Evolutionary conservation across 2,888 invertebrate species (phyloP).

Genomic region (Eilema sororculum): DNA sequence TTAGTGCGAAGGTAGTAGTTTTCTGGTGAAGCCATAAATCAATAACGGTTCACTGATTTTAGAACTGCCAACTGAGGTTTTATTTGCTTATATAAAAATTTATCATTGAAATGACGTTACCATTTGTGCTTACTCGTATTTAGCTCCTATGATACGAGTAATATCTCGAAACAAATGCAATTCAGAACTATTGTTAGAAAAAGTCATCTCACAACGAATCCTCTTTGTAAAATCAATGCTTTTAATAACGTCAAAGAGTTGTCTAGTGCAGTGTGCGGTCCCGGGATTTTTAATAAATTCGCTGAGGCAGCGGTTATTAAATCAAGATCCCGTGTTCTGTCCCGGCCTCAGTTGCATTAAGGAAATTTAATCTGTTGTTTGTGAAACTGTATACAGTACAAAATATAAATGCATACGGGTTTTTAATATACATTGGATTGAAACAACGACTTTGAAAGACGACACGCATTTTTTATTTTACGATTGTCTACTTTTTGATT

Average conservation of each 20-base stretch:
- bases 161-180: background rate
- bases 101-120: no score
- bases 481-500: no score
- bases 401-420: conserved; percentile 38
- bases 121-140: no score
- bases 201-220: conserved; percentile 34
- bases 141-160: no score
- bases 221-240: conserved; percentile 53
- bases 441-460: background rate
- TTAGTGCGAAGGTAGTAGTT: no score
- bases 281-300: conserved; percentile 59
- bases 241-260: conserved; percentile 61
- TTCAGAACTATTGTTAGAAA: conserved; percentile 20
- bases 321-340: conserved; percentile 56
- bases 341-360: conserved; percentile 36
- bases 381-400: conserved; percentile 33
- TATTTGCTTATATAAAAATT: no score
- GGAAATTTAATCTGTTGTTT: conserved; percentile 54
- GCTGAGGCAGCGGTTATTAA: conserved; percentile 59
- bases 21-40: no score
- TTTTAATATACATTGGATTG: conserved; percentile 18
- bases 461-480: no score
- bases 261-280: conserved; percentile 32
- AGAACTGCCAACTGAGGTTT: no score
- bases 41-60: no score